Percentiles rank a stretch among this genome's conserved stretches.
Evolutionary conservation across 2,888 invertebrate genomes (phyloP).

Genomic region (Clistopyga incitator): DNA sequence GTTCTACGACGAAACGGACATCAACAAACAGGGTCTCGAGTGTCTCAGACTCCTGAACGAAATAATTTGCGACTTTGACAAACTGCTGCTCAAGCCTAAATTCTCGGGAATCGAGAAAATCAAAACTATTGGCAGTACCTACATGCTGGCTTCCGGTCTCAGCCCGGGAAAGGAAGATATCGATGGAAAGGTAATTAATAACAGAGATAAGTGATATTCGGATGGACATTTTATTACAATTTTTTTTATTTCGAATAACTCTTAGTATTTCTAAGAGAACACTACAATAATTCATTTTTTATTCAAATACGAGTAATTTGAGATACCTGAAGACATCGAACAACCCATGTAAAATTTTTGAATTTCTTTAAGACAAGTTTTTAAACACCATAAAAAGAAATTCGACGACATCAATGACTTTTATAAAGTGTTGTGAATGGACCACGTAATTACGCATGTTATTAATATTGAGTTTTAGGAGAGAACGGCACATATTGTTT

Average conservation of each 20-base stretch:
- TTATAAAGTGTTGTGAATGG: no score
- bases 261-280: no score
- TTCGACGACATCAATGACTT: no score
- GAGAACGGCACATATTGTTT: no score
- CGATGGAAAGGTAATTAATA: constrained; percentile 86
- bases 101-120: constrained; percentile 99
- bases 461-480: no score
- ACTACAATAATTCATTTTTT: constrained; percentile 3
- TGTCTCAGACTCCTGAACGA: constrained; percentile 97
- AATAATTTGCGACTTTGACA: constrained; percentile 99
- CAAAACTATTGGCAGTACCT: constrained; percentile 99
- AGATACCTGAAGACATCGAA: no score
- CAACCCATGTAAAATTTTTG: constrained; percentile 12
- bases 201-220: background rate
- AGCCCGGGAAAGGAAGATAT: constrained; percentile 94
- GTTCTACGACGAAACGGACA: constrained; percentile 98
- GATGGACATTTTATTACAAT: no score
- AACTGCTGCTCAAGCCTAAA: constrained; percentile 96
- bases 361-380: no score
- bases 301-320: background rate
- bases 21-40: constrained; percentile 97
- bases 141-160: constrained; percentile 98
- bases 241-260: no score
- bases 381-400: no score
- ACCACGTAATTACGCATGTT: no score